Evolutionary conservation across 2,888 invertebrate genomes (phyloP), one percentile per base, ranked within the genome.

Genomic region (Paralinhomoeus sp.): DNA sequence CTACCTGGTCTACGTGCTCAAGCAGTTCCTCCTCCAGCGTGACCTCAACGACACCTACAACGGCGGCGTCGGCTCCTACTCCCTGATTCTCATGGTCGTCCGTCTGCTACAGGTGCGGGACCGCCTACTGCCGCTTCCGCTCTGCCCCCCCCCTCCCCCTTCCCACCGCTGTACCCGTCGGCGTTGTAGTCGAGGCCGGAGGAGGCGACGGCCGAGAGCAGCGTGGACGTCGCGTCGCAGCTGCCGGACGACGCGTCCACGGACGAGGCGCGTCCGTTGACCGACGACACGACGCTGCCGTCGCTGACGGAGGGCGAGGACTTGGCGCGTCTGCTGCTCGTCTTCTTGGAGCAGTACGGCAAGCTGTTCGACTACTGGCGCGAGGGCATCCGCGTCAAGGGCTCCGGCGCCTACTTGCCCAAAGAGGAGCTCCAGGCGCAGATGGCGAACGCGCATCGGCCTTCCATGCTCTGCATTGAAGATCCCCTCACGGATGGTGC

Each of bases 41-140:
- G 87, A 91, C 71, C 75, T 97, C 61, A 97, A 97, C 69, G 93
- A 97, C 73, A 93, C 97, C 60, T 99, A 91, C 71, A 91, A 89
- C 51, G 91, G 97, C 51, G 97, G 97, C 64, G 89, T 99, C 66
- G 87, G 89, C 55, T 93, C 91, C 48, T 97, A 99, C 71, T 85
- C 89, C 62, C 75, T 97, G 56, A 91, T 93, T 65, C 76, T 97
- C 53, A 84, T 99, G 80, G 83, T 85, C 64, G 84, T 93, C 67
- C 87, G 85, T 71, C 97, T 93, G 70, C 73, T 97, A 52, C 76
- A 77, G 71, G 75, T 75, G 58, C 36, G 41, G n/a, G 3, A 15
- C 15, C 31, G n/a, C n/a, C n/a, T n/a, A n/a, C n/a, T n/a, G n/a
- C n/a, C n/a, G n/a, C n/a, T n/a, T n/a, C n/a, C n/a, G n/a, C n/a